These are phyloP conservation scores for Ptychoptera albimana DNA, from an alignment of 2,888 invertebrate species.

Conservation along the genomic window DNA sequence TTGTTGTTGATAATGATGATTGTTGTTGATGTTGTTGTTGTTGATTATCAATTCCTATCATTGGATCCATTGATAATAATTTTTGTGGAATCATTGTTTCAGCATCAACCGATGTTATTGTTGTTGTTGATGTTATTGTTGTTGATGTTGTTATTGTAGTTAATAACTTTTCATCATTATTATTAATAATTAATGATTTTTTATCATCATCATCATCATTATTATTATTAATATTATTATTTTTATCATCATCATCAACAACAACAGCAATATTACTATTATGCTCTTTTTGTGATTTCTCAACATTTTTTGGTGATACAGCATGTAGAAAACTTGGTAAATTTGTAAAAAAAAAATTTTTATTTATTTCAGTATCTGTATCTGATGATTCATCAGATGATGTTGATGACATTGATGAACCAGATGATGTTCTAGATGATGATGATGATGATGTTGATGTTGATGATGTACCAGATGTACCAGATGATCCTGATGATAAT, in stretches of 20 bases:
- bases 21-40: background rate
- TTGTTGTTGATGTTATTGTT: too few species aligned
- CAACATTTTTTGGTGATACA: background rate
- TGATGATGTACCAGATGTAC: background rate
- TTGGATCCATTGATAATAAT: background rate
- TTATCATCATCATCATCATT: constrained; percentile 1
- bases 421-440: constrained; percentile 12
- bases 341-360: background rate
- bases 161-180: background rate
- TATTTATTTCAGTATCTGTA: background rate
- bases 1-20: constrained; percentile 13
- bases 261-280: too few species aligned
- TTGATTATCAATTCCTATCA: background rate
- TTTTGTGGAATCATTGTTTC: too few species aligned
- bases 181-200: background rate
- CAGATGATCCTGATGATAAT: background rate
- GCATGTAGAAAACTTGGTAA: background rate
- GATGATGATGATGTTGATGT: constrained; percentile 15
- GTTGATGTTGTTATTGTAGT: too few species aligned
- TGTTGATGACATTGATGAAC: background rate
- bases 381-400: too few species aligned
- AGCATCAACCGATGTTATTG: background rate
- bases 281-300: background rate
- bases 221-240: too few species aligned
- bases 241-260: too few species aligned